Evolutionary conservation across 2,113 vertebrate species (phyloP).

Genomic region (Prionailurus bengalensis): DNA sequence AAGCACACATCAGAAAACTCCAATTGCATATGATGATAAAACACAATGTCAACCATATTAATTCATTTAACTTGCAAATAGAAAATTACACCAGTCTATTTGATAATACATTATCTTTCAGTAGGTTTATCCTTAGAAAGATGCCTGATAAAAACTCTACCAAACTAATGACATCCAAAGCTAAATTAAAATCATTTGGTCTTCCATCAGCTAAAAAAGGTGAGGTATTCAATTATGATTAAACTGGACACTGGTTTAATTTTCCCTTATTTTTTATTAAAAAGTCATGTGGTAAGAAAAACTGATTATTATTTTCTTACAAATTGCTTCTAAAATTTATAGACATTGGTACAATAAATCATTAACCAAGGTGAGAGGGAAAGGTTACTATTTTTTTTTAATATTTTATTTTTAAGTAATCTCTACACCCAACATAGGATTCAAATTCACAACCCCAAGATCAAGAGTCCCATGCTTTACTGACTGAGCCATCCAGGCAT

Average conservation of each 20-base stretch:
- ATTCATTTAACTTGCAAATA: constrained; percentile 13
- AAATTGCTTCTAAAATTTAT: constrained; percentile 4
- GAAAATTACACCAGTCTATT: background rate
- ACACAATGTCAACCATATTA: background rate
- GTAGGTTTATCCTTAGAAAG: background rate
- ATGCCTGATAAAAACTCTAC: background rate
- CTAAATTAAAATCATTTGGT: constrained; percentile 16
- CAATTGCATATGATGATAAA: constrained; percentile 34
- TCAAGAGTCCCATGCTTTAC: background rate
- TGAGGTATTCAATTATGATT: background rate
- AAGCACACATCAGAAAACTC: background rate
- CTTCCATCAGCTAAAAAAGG: background rate
- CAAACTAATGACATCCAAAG: constrained; percentile 17
- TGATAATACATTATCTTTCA: constrained; percentile 19
- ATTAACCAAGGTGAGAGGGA: background rate
- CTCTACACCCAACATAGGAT: background rate
- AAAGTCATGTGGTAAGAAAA: background rate
- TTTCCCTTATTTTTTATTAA: constrained; percentile 39
- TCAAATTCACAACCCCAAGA: background rate
- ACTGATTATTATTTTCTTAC: background rate
- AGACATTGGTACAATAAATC: background rate
- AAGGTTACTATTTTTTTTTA: background rate
- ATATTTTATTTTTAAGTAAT: background rate
- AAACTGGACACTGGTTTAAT: constrained; percentile 13
- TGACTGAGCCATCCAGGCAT: background rate